These are phyloP conservation scores for Eriosoma lanigerum DNA, from an alignment of 1,140 invertebrate genomes.

Conservation along the genomic window DNA sequence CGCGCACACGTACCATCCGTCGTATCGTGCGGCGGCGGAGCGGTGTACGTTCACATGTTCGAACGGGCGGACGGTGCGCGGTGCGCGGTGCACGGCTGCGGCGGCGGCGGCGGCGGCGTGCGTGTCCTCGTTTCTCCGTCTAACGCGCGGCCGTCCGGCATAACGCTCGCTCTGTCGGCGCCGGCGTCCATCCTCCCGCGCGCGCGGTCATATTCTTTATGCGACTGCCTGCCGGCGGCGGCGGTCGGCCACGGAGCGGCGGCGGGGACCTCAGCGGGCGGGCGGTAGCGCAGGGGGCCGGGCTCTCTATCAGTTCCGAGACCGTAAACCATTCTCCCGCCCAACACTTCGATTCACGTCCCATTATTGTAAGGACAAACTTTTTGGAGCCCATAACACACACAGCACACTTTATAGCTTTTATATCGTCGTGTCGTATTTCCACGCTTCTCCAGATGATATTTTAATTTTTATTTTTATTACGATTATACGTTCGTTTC, in stretches of 20 bases:
- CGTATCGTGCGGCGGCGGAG: not conserved
- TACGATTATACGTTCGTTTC: not conserved
- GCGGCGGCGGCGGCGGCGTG: not conserved
- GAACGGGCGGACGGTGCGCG: not conserved
- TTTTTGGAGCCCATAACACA: constrained; percentile 45
- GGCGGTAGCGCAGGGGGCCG: constrained; percentile 47
- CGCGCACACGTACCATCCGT: constrained; percentile 15
- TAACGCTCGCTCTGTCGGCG: constrained; percentile 35
- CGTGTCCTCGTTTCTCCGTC: constrained; percentile 20
- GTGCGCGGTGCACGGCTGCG: not conserved
- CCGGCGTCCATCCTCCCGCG: constrained; percentile 28
- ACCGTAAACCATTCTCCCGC: constrained; percentile 51
- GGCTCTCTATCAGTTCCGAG: constrained; percentile 50
- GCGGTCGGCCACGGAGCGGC: not conserved
- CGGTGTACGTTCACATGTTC: not conserved
- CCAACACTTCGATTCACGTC: constrained; percentile 51
- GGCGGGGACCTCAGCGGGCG: not conserved
- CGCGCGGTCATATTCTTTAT: constrained; percentile 10
- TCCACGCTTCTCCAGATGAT: not conserved
- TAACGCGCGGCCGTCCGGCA: not conserved
- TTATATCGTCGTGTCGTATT: constrained; percentile 40
- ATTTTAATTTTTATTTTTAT: not conserved
- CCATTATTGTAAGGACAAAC: constrained; percentile 50
- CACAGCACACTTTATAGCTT: constrained; percentile 45
- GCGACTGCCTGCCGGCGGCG: constrained; percentile 17